Evolutionary conservation across 2,888 invertebrate genomes (phyloP).

Genomic region (Hypsopygia costalis): DNA sequence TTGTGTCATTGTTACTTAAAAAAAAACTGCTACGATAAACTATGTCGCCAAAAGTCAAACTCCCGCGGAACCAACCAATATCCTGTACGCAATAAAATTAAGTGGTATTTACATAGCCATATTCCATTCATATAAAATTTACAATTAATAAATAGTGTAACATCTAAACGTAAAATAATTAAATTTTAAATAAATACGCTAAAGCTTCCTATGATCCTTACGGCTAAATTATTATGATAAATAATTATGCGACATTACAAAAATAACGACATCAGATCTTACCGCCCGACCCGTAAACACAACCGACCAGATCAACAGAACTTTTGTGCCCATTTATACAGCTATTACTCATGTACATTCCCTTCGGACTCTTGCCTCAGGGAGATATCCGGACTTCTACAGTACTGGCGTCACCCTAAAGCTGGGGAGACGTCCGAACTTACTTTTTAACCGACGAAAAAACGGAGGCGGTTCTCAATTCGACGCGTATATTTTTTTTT

Average conservation of each 20-base stretch:
- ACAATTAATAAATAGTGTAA: conserved; percentile 68
- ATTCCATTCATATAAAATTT: conserved; percentile 54
- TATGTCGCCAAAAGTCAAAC: too few species aligned
- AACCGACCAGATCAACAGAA: conserved; percentile 21
- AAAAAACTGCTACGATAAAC: too few species aligned
- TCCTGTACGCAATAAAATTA: conserved; percentile 41
- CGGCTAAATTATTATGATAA: conserved; percentile 69
- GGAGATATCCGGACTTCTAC: too few species aligned
- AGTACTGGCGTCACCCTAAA: too few species aligned
- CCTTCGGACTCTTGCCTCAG: too few species aligned
- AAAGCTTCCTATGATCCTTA: conserved; percentile 57
- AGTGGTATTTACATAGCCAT: conserved; percentile 75
- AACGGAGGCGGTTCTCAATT: too few species aligned
- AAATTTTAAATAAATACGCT: conserved; percentile 61
- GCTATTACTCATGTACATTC: conserved; percentile 33
- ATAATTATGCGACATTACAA: conserved; percentile 61
- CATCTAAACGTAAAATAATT: conserved; percentile 37
- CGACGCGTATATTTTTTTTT: too few species aligned
- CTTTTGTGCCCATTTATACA: conserved; percentile 39
- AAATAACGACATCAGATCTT: conserved; percentile 19
- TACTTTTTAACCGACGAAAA: too few species aligned
- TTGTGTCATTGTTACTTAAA: too few species aligned
- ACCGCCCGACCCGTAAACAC: conserved; percentile 17
- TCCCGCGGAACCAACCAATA: too few species aligned
- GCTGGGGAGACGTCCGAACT: too few species aligned